Evolutionary conservation across 2,888 invertebrate species (phyloP), one percentile per base, ranked within the genome.

Genomic region (Dioctria rufipes): DNA sequence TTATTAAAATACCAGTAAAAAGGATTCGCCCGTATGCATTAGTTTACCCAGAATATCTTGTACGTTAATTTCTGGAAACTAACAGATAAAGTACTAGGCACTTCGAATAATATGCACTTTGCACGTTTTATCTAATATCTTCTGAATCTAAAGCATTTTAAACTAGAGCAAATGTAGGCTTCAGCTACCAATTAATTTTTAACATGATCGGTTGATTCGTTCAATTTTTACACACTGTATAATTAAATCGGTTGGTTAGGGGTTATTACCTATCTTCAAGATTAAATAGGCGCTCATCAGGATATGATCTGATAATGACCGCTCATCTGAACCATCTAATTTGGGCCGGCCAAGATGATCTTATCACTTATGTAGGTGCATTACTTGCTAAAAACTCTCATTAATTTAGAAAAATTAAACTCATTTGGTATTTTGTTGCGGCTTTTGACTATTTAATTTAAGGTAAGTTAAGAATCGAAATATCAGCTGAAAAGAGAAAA

Each of bases 271-370:
- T 25, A 25, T 49, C 51, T 51, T 25, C 39, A 11, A 25, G 5
- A 9, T 51, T 69, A 69, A 69, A 69, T 69, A 46, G 69, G 51
- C 39, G 37, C 69, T 69, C 51, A 69, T 69, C 51, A 51, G 5
- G 49, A 51, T 51, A 69, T 54, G 39, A 39, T 25, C 37, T 69
- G 69, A 49, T 51, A 69, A 25, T 5, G 37, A 69, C 49, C 13
- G n/a, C 39, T 69, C 51, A 69, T 69, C 69, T 49, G 37, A 51
- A 69, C 51, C 69, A 54, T 69, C 69, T 69, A 69, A 69, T 69
- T 69, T 51, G 13, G 39, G 13, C 25, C 49, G 51, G 25, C 51
- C 11, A 51, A 51, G 69, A 51, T 13, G 49, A 51, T 69, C 69
- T 69, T 69, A 69, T 54, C 69, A 51, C 37, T 51, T 25, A 25